Conservation (phyloP, 2,113 vertebrate genomes). For the Colaptes auratus region DNA sequence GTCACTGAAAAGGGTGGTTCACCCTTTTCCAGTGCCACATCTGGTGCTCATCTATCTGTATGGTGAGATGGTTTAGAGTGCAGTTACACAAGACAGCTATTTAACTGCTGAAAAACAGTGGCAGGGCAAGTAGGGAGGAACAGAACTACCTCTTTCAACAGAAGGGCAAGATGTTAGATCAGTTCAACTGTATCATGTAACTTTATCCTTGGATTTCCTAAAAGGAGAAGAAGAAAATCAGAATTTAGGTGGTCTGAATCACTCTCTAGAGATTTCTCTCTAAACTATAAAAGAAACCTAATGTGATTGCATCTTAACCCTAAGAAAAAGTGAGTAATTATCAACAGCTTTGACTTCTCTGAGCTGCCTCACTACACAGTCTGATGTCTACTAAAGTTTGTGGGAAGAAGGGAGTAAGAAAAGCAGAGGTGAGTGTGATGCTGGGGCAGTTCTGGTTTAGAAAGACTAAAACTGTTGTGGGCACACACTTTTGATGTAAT, state of each 20-base stretch:
- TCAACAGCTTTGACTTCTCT: neutral
- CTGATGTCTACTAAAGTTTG: neutral
- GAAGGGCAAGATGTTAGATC: neutral
- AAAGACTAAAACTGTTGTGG: neutral
- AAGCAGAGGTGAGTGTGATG: neutral
- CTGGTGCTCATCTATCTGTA: neutral
- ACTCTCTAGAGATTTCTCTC: neutral
- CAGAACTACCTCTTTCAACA: constrained; percentile 1
- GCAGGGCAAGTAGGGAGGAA: neutral
- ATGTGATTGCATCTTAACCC: neutral
- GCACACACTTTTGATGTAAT: neutral
- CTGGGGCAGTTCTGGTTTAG: neutral
- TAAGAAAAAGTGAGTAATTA: neutral
- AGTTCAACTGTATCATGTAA: neutral
- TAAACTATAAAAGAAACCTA: neutral
- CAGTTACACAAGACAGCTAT: neutral
- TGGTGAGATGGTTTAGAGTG: neutral
- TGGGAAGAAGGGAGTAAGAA: neutral
- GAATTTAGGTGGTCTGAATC: neutral
- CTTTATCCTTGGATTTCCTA: neutral
- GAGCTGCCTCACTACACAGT: neutral
- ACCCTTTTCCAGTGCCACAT: neutral
- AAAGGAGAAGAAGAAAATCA: constrained; percentile 1
- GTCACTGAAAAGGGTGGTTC: neutral
- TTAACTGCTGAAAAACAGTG: neutral